Evolutionary conservation across 2,888 invertebrate genomes (phyloP).

Genomic region (Oligia strigilis): DNA sequence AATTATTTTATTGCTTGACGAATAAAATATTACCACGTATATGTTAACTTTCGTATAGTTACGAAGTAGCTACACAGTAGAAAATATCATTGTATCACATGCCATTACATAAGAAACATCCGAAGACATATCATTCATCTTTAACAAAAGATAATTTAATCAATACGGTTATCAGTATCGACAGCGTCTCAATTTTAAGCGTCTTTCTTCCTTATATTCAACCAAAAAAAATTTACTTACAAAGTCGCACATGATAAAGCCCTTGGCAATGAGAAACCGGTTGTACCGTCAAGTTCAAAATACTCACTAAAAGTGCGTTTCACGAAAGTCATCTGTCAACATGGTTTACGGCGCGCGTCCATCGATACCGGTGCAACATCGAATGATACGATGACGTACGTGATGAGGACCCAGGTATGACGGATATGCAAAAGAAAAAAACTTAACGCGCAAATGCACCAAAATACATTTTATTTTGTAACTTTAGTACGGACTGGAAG

Average conservation of each 20-base stretch:
- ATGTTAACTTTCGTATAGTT: neutral
- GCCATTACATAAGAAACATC: conserved; percentile 45
- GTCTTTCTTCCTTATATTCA: conserved; percentile 6
- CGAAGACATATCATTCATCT: conserved; percentile 38
- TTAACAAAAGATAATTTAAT: conserved; percentile 43
- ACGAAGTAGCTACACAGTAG: conserved; percentile 17
- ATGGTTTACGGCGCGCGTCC: conserved; percentile 28
- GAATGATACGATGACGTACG: conserved; percentile 33
- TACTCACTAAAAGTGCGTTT: conserved; percentile 55
- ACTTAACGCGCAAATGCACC: neutral
- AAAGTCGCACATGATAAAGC: conserved; percentile 15
- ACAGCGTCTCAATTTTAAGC: conserved; percentile 18
- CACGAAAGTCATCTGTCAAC: conserved; percentile 54
- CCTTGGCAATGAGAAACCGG: conserved; percentile 57
- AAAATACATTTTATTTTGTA: neutral
- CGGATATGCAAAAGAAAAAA: neutral
- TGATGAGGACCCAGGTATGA: conserved; percentile 2
- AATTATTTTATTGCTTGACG: conserved; percentile 10
- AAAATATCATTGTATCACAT: conserved; percentile 31
- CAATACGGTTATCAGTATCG: conserved; percentile 25
- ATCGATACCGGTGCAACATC: conserved; percentile 25
- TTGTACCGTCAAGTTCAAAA: conserved; percentile 62
- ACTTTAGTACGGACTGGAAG: neutral
- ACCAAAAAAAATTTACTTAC: conserved; percentile 17
- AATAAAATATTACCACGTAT: neutral